Conservation (phyloP, 2,113 vertebrate genomes). For the Tamias sibiricus region DNA sequence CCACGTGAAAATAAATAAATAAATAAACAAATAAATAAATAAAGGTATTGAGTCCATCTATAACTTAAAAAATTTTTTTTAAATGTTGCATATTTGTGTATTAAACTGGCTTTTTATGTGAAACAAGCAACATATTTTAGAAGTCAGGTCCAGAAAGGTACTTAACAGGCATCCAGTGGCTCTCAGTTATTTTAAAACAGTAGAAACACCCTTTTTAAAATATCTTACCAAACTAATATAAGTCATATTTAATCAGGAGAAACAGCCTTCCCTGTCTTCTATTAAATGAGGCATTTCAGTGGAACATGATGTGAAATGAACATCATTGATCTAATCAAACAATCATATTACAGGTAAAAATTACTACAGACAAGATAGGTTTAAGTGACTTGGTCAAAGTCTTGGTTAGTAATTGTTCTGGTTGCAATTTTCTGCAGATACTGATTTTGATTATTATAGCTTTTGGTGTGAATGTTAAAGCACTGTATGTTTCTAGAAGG, state of each 20-base stretch:
- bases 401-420: neutral
- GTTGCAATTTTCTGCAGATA: neutral
- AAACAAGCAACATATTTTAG: neutral
- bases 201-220: neutral
- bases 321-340: neutral
- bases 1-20: too few relatives aligned
- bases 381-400: neutral
- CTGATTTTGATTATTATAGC: slow-evolving; percentile 48
- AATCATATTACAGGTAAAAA: neutral
- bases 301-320: neutral
- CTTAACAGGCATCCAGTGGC: neutral
- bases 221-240: neutral
- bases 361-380: neutral
- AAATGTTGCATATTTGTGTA: neutral
- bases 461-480: slow-evolving; percentile 10
- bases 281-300: neutral
- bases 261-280: neutral
- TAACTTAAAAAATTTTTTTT: too few relatives aligned
- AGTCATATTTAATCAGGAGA: neutral
- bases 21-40: too few relatives aligned
- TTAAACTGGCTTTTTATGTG: neutral
- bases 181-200: neutral
- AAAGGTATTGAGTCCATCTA: too few relatives aligned
- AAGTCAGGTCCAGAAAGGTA: slow-evolving; percentile 6
- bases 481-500: neutral